These are phyloP conservation scores for Lepidotrigona ventralis DNA, from an alignment of 1,140 invertebrate species.

Conservation along the genomic window DNA sequence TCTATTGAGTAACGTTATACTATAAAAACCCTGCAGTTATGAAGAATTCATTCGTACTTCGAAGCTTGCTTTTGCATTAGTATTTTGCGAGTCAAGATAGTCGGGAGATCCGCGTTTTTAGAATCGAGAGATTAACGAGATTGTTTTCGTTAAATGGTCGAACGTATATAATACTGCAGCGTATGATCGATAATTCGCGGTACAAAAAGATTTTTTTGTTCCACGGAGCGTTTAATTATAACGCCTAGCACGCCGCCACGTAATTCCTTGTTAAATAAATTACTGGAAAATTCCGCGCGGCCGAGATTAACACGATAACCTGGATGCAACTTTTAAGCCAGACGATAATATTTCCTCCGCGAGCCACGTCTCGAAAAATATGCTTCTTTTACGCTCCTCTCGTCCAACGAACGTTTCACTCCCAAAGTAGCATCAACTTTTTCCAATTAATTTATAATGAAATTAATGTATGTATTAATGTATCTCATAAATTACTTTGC, in stretches of 20 bases:
- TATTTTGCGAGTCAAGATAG: neutral
- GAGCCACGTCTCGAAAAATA: neutral
- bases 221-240: neutral
- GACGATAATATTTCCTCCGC: neutral
- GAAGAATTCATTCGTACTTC: neutral
- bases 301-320: slow-evolving; percentile 5
- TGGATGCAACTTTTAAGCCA: neutral
- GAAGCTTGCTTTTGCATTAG: accelerated
- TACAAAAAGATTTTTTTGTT: neutral
- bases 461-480: too few relatives aligned
- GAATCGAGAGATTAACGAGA: neutral
- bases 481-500: too few relatives aligned
- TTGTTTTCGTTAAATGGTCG: neutral
- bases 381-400: neutral
- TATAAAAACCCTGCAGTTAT: neutral
- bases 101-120: neutral
- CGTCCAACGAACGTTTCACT: neutral
- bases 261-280: slow-evolving; percentile 17
- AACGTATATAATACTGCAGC: neutral
- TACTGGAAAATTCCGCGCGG: neutral
- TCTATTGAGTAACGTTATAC: neutral
- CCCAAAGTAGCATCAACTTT: neutral
- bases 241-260: neutral
- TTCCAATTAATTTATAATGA: too few relatives aligned
- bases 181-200: neutral